phyloP scores from a whole-genome alignment of 2,888 invertebrate genomes.

The Stenichneumon culpator region DNA sequence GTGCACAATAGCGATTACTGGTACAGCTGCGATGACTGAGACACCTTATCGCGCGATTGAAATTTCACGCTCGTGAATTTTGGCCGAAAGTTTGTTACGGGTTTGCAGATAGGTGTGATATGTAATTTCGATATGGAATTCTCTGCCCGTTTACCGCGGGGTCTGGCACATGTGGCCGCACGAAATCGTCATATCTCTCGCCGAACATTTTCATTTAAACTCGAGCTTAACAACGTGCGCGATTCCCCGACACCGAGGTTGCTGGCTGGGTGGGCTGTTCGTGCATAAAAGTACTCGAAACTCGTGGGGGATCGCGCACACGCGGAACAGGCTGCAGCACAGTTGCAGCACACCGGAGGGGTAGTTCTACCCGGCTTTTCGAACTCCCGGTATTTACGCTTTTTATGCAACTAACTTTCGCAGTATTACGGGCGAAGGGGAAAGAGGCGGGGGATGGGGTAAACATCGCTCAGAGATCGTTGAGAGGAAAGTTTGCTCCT shows the following conservation, averaged over 20 bases:
- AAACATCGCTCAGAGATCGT: not conserved
- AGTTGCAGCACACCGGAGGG: slow-evolving; percentile 11
- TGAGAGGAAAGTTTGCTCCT: slow-evolving; percentile 40
- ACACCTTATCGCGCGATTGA: not conserved
- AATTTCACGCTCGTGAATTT: slow-evolving; percentile 24
- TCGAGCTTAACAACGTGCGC: slow-evolving; percentile 12
- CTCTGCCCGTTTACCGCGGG: not conserved
- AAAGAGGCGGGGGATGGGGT: not conserved
- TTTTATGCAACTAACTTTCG: slow-evolving; percentile 47
- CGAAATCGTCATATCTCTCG: slow-evolving; percentile 39
- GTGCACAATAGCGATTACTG: not conserved
- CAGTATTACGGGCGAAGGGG: not conserved
- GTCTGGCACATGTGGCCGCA: slow-evolving; percentile 17
- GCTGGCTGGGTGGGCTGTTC: not conserved
- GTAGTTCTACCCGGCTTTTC: slow-evolving; percentile 39
- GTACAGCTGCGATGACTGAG: too few species aligned
- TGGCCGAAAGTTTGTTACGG: slow-evolving; percentile 1
- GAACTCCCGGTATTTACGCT: slow-evolving; percentile 43
- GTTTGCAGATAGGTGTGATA: slow-evolving; percentile 21
- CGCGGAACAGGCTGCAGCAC: not conserved
- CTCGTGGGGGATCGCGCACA: slow-evolving; percentile 27
- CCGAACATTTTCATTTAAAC: slow-evolving; percentile 39
- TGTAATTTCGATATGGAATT: slow-evolving; percentile 46
- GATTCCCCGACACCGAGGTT: not conserved
- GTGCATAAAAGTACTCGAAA: slow-evolving; percentile 47